Conservation (phyloP, 2,888 invertebrate species). For the Andrena flavipes region DNA sequence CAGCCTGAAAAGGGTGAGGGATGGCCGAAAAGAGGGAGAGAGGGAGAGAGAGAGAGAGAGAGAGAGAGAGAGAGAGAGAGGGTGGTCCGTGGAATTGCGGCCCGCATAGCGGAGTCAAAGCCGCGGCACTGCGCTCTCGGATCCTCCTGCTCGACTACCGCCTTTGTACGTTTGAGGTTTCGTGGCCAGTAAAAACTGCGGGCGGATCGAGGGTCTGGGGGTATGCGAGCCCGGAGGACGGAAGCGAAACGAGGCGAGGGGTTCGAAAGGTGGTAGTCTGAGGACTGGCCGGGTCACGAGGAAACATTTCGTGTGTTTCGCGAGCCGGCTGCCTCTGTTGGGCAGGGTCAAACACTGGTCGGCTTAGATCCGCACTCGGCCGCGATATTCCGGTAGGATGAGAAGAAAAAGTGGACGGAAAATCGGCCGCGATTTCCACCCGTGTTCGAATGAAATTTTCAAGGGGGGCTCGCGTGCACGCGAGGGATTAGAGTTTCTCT, state of each 20-base stretch:
- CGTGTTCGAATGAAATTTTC: conserved; percentile 16
- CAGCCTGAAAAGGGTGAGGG: conserved; percentile 51
- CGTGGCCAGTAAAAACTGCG: conserved; percentile 76
- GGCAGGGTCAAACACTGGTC: conserved; percentile 62
- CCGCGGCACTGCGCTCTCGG: conserved; percentile 56
- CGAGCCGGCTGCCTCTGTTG: conserved; percentile 40
- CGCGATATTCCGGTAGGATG: conserved; percentile 39
- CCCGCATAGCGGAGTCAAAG: conserved; percentile 72
- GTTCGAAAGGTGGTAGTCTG: conserved; percentile 42
- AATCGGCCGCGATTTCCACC: conserved; percentile 15
- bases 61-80: background rate
- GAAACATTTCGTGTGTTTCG: conserved; percentile 70
- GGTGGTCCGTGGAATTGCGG: conserved; percentile 66
- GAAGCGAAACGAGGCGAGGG: background rate
- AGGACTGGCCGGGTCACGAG: conserved; percentile 58
- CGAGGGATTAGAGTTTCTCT: conserved; percentile 14
- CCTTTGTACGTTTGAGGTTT: conserved; percentile 80
- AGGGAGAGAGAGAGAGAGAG: no score
- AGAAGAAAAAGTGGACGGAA: conserved; percentile 29
- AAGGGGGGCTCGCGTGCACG: no score
- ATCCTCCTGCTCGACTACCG: conserved; percentile 69
- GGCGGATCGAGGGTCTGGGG: conserved; percentile 55
- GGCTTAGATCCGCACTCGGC: conserved; percentile 63
- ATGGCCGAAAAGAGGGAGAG: conserved; percentile 6
- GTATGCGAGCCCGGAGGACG: conserved; percentile 6